phyloP scores from a whole-genome alignment of 2,888 invertebrate species.

The Drosophila mimica region DNA sequence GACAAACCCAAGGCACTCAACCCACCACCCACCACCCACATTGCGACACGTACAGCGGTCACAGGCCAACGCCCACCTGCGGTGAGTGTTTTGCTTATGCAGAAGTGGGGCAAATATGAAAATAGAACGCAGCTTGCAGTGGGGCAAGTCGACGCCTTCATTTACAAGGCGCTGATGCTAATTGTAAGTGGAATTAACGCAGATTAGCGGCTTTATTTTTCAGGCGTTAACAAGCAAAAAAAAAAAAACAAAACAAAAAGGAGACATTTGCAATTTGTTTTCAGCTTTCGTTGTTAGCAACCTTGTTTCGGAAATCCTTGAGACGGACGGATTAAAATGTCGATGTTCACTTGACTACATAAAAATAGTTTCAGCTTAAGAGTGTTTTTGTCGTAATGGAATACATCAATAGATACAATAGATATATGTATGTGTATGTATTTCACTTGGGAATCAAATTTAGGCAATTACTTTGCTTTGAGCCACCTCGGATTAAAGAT shows the following conservation, averaged over 20 bases:
- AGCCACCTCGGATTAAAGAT: not conserved
- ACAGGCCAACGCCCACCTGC: constrained; percentile 55
- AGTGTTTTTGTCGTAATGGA: not conserved
- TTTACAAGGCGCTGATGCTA: constrained; percentile 76
- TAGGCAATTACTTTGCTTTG: constrained; percentile 29
- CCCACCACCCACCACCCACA: not conserved
- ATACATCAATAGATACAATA: not conserved
- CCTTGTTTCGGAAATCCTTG: constrained; percentile 58
- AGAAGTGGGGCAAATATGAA: constrained; percentile 68
- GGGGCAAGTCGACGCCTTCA: constrained; percentile 36
- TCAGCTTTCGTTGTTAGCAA: constrained; percentile 43
- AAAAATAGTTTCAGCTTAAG: constrained; percentile 12
- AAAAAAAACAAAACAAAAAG: not conserved
- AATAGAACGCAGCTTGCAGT: constrained; percentile 58
- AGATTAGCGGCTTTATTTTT: constrained; percentile 68
- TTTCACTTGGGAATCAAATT: constrained; percentile 23
- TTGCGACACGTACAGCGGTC: not conserved
- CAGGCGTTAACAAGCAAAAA: constrained; percentile 26
- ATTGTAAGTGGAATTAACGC: constrained; percentile 78
- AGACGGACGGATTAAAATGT: constrained; percentile 36
- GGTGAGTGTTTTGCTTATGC: constrained; percentile 66
- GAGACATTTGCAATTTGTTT: constrained; percentile 54
- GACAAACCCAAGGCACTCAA: constrained; percentile 6
- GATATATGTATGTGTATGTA: not conserved
- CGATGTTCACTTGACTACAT: constrained; percentile 18